Percentiles rank a stretch among this genome's conserved stretches.
Conservation (phyloP, 2,113 vertebrate species). For the Plecotus auritus region DNA sequence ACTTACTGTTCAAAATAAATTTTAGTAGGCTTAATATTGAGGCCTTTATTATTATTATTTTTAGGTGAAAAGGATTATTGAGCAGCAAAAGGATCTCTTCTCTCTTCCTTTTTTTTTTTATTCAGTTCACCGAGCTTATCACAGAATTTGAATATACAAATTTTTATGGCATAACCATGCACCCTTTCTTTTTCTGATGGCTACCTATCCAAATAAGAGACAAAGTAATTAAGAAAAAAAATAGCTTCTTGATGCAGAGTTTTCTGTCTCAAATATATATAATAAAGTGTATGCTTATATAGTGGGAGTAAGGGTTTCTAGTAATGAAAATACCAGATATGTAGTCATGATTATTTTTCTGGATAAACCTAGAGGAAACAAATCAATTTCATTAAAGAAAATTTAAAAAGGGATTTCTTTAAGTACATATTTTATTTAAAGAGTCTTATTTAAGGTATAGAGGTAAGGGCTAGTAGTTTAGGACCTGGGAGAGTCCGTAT, state of each 20-base stretch:
- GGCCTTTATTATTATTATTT: not conserved
- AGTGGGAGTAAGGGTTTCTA: not conserved
- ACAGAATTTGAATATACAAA: not conserved
- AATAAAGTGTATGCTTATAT: not conserved
- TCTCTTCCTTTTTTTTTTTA: not conserved
- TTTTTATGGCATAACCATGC: not conserved
- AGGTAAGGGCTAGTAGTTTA: not conserved
- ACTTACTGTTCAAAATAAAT: not conserved
- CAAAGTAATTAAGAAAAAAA: not conserved
- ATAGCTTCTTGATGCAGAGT: not conserved
- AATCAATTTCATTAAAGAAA: not conserved
- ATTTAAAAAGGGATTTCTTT: not conserved
- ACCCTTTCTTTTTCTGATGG: not conserved
- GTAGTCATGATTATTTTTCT: not conserved
- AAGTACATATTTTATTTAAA: not conserved
- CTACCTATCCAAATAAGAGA: not conserved
- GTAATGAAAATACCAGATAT: not conserved
- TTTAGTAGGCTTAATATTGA: not conserved
- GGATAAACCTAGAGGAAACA: not conserved
- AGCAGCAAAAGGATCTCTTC: not conserved
- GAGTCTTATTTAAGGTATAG: not conserved
- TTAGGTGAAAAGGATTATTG: not conserved
- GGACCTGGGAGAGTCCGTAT: not conserved
- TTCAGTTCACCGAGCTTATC: not conserved
- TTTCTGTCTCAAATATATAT: constrained; percentile 1